Evolutionary conservation across 2,113 vertebrate genomes (phyloP).

Genomic region (Notarius lentiginosus): DNA sequence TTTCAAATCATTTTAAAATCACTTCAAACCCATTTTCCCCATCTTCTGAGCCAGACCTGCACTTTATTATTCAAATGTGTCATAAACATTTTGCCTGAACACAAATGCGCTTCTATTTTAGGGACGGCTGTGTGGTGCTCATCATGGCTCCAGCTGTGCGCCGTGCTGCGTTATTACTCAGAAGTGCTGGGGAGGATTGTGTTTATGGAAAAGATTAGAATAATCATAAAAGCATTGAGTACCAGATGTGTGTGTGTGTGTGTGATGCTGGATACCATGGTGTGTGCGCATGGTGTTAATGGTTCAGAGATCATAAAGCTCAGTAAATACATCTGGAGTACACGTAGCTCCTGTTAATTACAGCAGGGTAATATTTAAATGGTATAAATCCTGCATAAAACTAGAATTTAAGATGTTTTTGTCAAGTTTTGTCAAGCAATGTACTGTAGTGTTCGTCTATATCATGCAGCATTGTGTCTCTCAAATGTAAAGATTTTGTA

Average conservation of each 20-base stretch:
- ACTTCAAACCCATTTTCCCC: not conserved
- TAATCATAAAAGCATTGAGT: not conserved
- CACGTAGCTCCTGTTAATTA: not conserved
- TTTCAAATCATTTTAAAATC: not conserved
- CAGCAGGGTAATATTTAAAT: not conserved
- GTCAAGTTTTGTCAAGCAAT: not conserved
- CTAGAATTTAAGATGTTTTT: not conserved
- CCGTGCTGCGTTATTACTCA: constrained; percentile 22
- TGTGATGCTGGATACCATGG: not conserved
- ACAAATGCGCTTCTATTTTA: constrained; percentile 16
- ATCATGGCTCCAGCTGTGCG: not conserved
- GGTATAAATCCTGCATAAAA: not conserved
- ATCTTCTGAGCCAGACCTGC: not conserved
- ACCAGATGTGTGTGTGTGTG: too few species aligned
- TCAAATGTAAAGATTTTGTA: not conserved
- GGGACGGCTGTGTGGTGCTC: not conserved
- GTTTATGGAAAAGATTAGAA: constrained; percentile 2
- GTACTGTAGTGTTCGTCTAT: too few species aligned
- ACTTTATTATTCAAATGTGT: constrained; percentile 27
- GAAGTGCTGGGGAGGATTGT: not conserved
- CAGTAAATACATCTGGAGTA: not conserved
- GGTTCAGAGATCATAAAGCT: not conserved
- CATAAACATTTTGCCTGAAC: constrained; percentile 9
- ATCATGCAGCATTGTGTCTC: not conserved
- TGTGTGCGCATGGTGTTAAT: not conserved